Conservation (phyloP, 1,140 invertebrate genomes). For the Pseudomyrmex concolor region DNA sequence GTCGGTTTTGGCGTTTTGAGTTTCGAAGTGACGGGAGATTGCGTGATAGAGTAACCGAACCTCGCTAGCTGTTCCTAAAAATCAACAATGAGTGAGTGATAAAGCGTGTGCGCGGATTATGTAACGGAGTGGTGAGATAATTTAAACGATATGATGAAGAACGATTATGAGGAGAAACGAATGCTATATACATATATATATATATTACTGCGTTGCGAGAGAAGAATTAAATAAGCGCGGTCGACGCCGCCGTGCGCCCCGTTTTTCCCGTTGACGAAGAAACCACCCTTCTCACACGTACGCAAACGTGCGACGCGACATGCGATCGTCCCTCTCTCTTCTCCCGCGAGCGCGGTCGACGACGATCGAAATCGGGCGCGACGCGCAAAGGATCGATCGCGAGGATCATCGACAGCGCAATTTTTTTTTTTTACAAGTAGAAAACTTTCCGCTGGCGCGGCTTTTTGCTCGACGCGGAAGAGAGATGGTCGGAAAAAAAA, state of each 20-base stretch:
- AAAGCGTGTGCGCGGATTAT: slow-evolving; percentile 79
- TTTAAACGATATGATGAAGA: slow-evolving; percentile 25
- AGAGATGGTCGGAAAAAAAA: slow-evolving; percentile 18
- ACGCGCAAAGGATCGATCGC: background rate
- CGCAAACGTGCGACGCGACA: background rate
- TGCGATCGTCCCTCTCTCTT: background rate
- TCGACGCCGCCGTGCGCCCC: slow-evolving; percentile 23
- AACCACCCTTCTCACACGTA: background rate
- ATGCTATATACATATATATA: slow-evolving; percentile 57
- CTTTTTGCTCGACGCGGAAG: slow-evolving; percentile 24
- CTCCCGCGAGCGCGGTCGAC: background rate
- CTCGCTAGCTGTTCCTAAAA: slow-evolving; percentile 85
- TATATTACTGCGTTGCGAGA: slow-evolving; percentile 76
- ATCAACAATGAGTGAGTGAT: slow-evolving; percentile 85
- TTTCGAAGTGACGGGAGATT: slow-evolving; percentile 82
- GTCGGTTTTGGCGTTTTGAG: slow-evolving; percentile 79
- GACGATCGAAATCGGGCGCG: slow-evolving; percentile 5
- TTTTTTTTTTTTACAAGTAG: slow-evolving; percentile 37
- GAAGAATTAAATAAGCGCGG: slow-evolving; percentile 38
- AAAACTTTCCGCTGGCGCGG: slow-evolving; percentile 17
- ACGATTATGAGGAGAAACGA: slow-evolving; percentile 44
- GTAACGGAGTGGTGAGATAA: slow-evolving; percentile 76
- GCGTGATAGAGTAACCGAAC: slow-evolving; percentile 85
- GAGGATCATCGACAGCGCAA: slow-evolving; percentile 33
- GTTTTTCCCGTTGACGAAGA: slow-evolving; percentile 23